phyloP scores from a whole-genome alignment of 2,113 vertebrate genomes.

The Lutjanus erythropterus region DNA sequence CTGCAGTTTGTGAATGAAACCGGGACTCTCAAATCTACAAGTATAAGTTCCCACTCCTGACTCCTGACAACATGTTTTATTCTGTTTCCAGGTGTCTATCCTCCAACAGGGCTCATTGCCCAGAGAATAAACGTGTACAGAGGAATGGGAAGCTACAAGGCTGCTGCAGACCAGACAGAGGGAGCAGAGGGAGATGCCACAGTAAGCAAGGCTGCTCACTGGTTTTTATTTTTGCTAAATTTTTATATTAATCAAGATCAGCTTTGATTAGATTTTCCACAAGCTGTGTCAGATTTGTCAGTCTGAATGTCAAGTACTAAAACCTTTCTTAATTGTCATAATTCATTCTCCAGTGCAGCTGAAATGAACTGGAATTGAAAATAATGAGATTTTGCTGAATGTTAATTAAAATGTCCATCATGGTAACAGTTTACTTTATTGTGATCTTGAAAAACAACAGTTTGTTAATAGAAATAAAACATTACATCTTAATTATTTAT shows the following conservation, averaged over 20 bases:
- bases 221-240: background rate
- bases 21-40: background rate
- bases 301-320: slow-evolving; percentile 14
- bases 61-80: slow-evolving; percentile 48
- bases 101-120: slow-evolving; percentile 90
- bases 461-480: background rate
- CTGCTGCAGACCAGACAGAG: slow-evolving; percentile 74
- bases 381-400: background rate
- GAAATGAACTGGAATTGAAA: slow-evolving; percentile 18
- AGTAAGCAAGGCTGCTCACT: slow-evolving; percentile 80
- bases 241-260: slow-evolving; percentile 21
- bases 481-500: background rate
- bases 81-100: slow-evolving; percentile 48
- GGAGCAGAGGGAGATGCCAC: slow-evolving; percentile 70
- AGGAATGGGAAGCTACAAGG: slow-evolving; percentile 82
- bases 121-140: slow-evolving; percentile 92
- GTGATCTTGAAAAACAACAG: background rate
- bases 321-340: background rate
- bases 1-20: background rate
- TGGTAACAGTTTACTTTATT: slow-evolving; percentile 1
- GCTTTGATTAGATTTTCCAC: background rate
- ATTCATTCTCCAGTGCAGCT: slow-evolving; percentile 6
- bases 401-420: slow-evolving; percentile 10
- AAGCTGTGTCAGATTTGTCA: background rate
- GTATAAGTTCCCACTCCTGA: slow-evolving; percentile 15